phyloP scores from a whole-genome alignment of 64 coral and sea anemone genomes.

The Pocillopora verrucosa region DNA sequence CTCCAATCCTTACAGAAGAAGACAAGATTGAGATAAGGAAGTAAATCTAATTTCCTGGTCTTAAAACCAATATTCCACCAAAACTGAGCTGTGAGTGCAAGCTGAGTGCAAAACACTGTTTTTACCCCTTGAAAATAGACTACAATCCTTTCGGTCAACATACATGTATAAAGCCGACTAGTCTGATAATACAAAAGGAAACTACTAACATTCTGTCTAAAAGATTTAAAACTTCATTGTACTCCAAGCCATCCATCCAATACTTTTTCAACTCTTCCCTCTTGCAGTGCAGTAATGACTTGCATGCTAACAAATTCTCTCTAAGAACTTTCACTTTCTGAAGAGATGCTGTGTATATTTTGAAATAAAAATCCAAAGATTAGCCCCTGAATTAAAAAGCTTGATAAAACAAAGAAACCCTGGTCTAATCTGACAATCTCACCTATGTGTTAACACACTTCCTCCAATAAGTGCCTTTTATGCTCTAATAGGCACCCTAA shows the following conservation, averaged over 20 bases:
- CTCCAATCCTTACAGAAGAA: no score
- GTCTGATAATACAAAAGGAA: neutral
- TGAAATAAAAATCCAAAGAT: neutral
- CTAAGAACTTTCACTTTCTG: conserved; percentile 62
- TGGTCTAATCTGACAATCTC: neutral
- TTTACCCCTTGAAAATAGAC: no score
- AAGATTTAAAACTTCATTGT: conserved; percentile 83
- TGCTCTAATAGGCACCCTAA: neutral
- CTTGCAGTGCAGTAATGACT: conserved; percentile 79
- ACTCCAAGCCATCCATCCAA: conserved; percentile 95
- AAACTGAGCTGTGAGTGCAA: no score
- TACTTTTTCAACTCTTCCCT: conserved; percentile 93
- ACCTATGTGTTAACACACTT: neutral
- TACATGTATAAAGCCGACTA: no score
- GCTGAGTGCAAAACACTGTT: no score
- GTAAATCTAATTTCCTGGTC: no score
- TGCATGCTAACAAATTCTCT: conserved; percentile 80
- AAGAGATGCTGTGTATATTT: conserved; percentile 51
- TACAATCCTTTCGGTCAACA: no score
- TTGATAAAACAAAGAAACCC: neutral
- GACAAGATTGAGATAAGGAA: no score
- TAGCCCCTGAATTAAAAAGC: no score
- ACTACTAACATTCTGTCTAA: conserved; percentile 84
- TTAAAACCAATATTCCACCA: no score
- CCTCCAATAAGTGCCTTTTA: neutral